phyloP scores from a whole-genome alignment of 1,140 invertebrate species.

The Ceratina japonica region DNA sequence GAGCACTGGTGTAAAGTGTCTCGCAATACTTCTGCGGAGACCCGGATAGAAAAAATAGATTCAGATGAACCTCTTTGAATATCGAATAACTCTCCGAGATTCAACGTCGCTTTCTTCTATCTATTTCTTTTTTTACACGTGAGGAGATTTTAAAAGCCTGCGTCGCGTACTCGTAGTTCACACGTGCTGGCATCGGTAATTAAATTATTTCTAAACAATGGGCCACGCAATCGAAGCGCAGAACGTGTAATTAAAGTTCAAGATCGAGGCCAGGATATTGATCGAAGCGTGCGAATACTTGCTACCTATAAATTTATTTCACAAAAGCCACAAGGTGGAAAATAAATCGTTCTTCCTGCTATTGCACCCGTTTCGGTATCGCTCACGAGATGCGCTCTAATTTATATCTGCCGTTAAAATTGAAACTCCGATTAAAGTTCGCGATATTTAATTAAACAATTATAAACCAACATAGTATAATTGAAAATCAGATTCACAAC shows the following conservation, averaged over 20 bases:
- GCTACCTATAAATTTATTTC: background rate
- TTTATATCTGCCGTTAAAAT: background rate
- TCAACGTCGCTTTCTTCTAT: too few species aligned
- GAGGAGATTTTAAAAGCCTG: too few species aligned
- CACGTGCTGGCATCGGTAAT: background rate
- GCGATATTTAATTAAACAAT: too few species aligned
- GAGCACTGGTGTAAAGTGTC: background rate
- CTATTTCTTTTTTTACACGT: too few species aligned
- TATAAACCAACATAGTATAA: too few species aligned
- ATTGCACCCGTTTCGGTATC: background rate
- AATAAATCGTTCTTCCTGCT: background rate
- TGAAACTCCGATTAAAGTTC: too few species aligned
- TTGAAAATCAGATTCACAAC: too few species aligned
- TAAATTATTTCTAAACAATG: conserved; percentile 1
- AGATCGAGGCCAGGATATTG: background rate
- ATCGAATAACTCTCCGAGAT: too few species aligned
- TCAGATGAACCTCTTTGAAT: too few species aligned
- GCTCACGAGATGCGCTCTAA: background rate
- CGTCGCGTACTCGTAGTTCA: too few species aligned
- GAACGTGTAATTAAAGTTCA: conserved; percentile 16
- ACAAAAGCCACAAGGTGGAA: background rate
- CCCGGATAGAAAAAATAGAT: too few species aligned
- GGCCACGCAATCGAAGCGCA: background rate
- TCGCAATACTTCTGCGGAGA: too few species aligned
- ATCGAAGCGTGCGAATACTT: background rate